A percentile compares a stretch with the other conserved stretches of the same genome.
phyloP scores from a whole-genome alignment of 2,113 vertebrate genomes.

The Ahaetulla prasina region DNA sequence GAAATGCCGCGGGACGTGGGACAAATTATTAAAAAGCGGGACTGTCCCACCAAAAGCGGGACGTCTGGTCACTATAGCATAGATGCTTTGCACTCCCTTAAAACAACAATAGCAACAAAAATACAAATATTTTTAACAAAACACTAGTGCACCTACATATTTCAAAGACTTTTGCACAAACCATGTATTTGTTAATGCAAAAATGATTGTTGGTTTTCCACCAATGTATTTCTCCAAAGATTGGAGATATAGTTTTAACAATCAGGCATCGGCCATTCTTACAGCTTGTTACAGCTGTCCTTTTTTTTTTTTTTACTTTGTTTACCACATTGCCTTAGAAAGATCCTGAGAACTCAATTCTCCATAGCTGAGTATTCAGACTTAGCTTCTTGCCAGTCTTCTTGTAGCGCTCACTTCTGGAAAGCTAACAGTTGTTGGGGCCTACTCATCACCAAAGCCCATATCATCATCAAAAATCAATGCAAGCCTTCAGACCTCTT shows the following conservation, averaged over 20 bases:
- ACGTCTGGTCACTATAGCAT: no score
- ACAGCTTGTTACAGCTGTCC: background rate
- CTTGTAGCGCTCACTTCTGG: background rate
- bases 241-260: background rate
- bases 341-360: background rate
- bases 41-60: no score
- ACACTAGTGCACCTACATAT: background rate
- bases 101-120: background rate
- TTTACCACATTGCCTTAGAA: background rate
- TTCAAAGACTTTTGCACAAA: background rate
- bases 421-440: background rate
- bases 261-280: background rate
- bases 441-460: background rate
- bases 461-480: background rate
- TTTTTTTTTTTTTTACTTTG: background rate
- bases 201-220: background rate
- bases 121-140: background rate
- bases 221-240: background rate
- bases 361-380: background rate
- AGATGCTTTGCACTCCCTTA: background rate
- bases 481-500: background rate
- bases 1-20: no score
- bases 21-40: no score
- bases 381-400: background rate
- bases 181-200: background rate